phyloP scores from a whole-genome alignment of 2,113 vertebrate species.

The Myanophis thanlyinensis region DNA sequence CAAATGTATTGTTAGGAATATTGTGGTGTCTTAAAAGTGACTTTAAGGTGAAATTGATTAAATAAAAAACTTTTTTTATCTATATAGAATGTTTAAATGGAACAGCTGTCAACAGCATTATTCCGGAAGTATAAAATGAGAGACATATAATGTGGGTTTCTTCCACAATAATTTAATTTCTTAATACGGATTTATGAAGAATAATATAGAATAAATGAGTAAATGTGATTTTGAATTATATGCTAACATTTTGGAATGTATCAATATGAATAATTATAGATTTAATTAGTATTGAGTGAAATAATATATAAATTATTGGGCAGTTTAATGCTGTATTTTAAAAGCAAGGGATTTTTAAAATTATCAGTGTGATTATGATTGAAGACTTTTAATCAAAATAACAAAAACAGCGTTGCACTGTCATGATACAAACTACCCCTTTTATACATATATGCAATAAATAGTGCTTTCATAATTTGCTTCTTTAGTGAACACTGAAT shows the following conservation, averaged over 20 bases:
- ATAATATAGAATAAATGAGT: neutral
- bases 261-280: neutral
- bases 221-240: neutral
- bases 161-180: neutral
- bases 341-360: neutral
- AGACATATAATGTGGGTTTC: neutral
- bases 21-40: too few species aligned
- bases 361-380: neutral
- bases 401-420: neutral
- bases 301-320: neutral
- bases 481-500: neutral
- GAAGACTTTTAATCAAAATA: neutral
- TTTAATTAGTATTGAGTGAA: neutral
- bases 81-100: too few species aligned
- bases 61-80: too few species aligned
- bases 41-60: too few species aligned
- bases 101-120: too few species aligned
- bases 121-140: too few species aligned
- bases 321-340: neutral
- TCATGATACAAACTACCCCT: neutral
- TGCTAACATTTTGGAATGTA: neutral
- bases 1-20: too few species aligned
- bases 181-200: neutral
- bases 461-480: neutral
- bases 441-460: neutral